phyloP scores from a whole-genome alignment of 1,140 invertebrate species.

The Sesamia nonagrioides region DNA sequence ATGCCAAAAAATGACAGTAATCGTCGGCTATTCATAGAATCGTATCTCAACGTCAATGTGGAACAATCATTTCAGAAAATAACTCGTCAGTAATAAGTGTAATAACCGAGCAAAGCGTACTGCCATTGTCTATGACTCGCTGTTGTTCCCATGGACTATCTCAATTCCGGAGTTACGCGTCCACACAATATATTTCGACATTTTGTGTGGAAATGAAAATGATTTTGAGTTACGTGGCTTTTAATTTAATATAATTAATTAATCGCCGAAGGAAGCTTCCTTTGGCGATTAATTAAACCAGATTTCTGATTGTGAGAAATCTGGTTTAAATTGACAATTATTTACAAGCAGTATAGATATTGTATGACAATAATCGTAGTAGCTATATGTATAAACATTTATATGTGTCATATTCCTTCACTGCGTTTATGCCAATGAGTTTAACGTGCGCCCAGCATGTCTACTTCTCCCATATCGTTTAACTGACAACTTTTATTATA shows the following conservation, averaged over 20 bases:
- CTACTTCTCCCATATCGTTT: too few relatives aligned
- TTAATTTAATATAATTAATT: background rate
- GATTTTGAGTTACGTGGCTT: background rate
- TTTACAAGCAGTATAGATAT: too few relatives aligned
- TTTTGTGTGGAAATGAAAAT: conserved; percentile 25
- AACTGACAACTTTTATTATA: too few relatives aligned
- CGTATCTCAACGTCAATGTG: background rate
- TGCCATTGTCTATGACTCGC: conserved; percentile 6
- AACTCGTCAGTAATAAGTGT: conserved; percentile 8
- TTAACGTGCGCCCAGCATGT: too few relatives aligned
- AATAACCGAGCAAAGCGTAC: background rate
- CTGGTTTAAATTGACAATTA: too few relatives aligned
- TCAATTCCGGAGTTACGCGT: background rate
- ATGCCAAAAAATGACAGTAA: conserved; percentile 34
- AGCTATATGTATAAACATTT: too few relatives aligned
- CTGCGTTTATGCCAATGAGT: too few relatives aligned
- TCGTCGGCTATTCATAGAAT: background rate
- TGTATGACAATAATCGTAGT: too few relatives aligned
- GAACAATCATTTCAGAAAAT: conserved; percentile 30
- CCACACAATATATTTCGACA: conserved; percentile 27
- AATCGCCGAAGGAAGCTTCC: too few relatives aligned
- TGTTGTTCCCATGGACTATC: conserved; percentile 3
- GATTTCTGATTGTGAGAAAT: too few relatives aligned
- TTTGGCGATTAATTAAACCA: too few relatives aligned
- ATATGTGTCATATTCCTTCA: too few relatives aligned